A percentile compares a stretch with the other conserved stretches of the same genome.
Conservation (phyloP, 1,140 invertebrate genomes). For the Callitettix versicolor region DNA sequence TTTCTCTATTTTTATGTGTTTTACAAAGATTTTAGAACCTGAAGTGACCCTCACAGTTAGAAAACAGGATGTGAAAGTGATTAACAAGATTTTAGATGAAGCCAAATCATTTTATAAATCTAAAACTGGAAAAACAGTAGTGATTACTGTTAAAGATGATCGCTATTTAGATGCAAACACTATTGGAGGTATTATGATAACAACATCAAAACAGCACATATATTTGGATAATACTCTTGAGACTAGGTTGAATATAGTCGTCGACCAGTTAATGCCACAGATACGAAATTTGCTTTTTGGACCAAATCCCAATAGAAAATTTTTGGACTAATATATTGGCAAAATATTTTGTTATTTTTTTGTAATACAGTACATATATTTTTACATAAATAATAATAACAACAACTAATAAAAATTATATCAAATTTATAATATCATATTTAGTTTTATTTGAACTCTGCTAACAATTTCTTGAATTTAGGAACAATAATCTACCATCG, state of each 20-base stretch:
- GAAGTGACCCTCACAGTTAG: constrained; percentile 1
- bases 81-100: background rate
- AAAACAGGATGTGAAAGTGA: background rate
- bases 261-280: background rate
- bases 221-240: background rate
- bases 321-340: background rate
- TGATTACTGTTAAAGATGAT: background rate
- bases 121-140: constrained; percentile 1
- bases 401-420: no score
- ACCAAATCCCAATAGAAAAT: background rate
- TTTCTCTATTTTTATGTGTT: no score
- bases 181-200: background rate
- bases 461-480: no score
- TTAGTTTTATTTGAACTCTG: no score
- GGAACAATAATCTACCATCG: no score
- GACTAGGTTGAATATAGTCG: background rate
- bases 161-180: background rate
- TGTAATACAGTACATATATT: no score
- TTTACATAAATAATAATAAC: no score
- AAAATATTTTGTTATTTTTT: background rate
- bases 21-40: constrained; percentile 6
- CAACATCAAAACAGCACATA: background rate
- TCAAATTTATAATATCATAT: no score
- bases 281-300: background rate
- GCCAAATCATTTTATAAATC: background rate